These are phyloP conservation scores for Lepilemur septentrionalis DNA, from an alignment of 2,797 vertebrate species.

Conservation along the genomic window DNA sequence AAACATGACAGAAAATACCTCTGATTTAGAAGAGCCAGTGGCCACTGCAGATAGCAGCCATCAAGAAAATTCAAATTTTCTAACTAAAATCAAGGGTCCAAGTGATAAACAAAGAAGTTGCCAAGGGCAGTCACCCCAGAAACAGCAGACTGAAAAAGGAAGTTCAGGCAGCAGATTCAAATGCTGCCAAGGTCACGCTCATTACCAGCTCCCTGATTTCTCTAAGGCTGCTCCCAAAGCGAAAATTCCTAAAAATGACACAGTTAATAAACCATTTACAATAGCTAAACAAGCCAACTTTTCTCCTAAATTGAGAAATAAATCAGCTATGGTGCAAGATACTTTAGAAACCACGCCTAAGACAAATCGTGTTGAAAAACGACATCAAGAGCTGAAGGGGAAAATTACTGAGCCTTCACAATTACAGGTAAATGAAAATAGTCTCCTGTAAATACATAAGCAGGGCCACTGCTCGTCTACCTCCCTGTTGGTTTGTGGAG, in stretches of 20 bases:
- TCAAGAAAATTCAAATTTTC: slow-evolving; percentile 17
- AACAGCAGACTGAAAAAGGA: slow-evolving; percentile 75
- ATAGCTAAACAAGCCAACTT: slow-evolving; percentile 81
- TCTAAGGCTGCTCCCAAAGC: slow-evolving; percentile 87
- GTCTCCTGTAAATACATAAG: not conserved
- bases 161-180: slow-evolving; percentile 83
- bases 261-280: slow-evolving; percentile 68
- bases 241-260: slow-evolving; percentile 85
- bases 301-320: slow-evolving; percentile 81
- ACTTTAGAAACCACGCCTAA: slow-evolving; percentile 80
- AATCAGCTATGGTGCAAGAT: slow-evolving; percentile 79
- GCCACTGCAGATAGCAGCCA: not conserved
- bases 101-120: slow-evolving; percentile 50
- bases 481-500: not conserved
- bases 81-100: not conserved
- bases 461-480: accelerated
- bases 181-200: slow-evolving; percentile 86
- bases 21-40: not conserved
- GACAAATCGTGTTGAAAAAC: slow-evolving; percentile 60
- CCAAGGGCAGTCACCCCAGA: slow-evolving; percentile 33
- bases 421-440: slow-evolving; percentile 77
- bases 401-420: slow-evolving; percentile 47
- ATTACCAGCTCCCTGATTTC: slow-evolving; percentile 86
- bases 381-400: slow-evolving; percentile 58
- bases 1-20: accelerated